Base-by-base conservation (phyloP, 2,113 vertebrate species). In the Bagarius yarrelli region DNA sequence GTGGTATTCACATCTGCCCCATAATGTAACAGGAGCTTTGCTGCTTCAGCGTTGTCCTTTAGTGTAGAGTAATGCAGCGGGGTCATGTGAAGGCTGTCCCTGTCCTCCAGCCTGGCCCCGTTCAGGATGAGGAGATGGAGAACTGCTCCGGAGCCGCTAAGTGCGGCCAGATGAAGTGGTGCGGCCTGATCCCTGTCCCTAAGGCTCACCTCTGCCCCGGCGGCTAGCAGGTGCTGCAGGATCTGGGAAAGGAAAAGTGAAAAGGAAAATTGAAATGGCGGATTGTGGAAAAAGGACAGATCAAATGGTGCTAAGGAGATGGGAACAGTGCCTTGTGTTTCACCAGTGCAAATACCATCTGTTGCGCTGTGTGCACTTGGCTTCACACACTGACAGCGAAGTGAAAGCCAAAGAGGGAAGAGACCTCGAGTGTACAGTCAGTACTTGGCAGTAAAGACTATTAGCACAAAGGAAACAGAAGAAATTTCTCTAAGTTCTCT, bases 81-180 rank as follows among this genome's bases (percentile, higher is more conserved):
- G 14, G 86, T 90, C 84, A 78, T 80, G 40, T 32, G 0, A 0
- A 88, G 77, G 60, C 32, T 64, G 53, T 91, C 53, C 69, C 34
- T 84, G 59, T 83, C 21, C 13, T 18, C 59, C 59, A 88, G 82
- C 23, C 1, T 0, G 9, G 87, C 85, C 71, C 87, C 16, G 3
- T 83, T 85, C 73, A 80, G 55, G 8, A 53, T 85, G 74, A 88
- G 77, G 0, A 69, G 85, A 44, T 32, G 8, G 0, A 23, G 47
- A 0, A 34, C 60, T 9, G 80, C 66, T 1, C 1, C 67, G 2
- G 86, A 80, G 25, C 90, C 91, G 80, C 87, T 85, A 76, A 88
- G 90, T 81, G 91, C 88, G 1, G 88, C 87, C 40, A 86, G 84
- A 60, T 91, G 90, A 59, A 64, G 0, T 19, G 84, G 86, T 5